Percentiles rank a stretch among this genome's conserved stretches.
Conservation (phyloP, 2,113 vertebrate species). For the Delphinapterus leucas region DNA sequence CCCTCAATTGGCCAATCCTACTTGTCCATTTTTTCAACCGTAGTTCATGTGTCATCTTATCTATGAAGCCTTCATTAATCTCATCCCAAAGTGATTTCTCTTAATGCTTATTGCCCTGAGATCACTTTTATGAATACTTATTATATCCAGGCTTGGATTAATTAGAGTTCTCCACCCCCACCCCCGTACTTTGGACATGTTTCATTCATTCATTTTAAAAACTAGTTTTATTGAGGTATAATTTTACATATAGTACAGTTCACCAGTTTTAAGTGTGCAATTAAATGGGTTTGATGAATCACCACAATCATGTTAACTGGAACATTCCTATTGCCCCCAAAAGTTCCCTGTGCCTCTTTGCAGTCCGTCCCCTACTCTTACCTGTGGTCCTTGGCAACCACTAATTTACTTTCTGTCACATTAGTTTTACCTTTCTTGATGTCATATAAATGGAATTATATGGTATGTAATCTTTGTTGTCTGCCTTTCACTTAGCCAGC, state of each 20-base stretch:
- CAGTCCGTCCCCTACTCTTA: neutral
- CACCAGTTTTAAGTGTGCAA: neutral
- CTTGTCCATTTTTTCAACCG: neutral
- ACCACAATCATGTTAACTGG: neutral
- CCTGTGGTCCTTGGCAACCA: neutral
- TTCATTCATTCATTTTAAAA: neutral
- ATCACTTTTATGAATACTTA: neutral
- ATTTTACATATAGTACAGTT: neutral
- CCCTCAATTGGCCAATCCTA: neutral
- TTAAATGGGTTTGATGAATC: neutral
- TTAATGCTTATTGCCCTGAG: neutral
- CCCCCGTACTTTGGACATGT: neutral
- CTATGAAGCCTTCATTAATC: neutral
- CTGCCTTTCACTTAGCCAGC: neutral
- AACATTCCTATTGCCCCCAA: neutral
- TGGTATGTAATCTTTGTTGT: neutral
- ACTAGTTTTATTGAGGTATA: neutral
- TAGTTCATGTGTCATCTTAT: neutral
- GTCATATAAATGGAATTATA: neutral
- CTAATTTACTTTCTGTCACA: neutral
- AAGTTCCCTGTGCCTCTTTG: neutral
- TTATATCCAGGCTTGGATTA: neutral
- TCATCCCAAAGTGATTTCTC: neutral
- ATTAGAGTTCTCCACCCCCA: neutral
- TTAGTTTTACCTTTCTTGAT: neutral